Evolutionary conservation across 2,888 invertebrate genomes (phyloP), one percentile per base, ranked within the genome.

Genomic region (Spisula subtruncata): DNA sequence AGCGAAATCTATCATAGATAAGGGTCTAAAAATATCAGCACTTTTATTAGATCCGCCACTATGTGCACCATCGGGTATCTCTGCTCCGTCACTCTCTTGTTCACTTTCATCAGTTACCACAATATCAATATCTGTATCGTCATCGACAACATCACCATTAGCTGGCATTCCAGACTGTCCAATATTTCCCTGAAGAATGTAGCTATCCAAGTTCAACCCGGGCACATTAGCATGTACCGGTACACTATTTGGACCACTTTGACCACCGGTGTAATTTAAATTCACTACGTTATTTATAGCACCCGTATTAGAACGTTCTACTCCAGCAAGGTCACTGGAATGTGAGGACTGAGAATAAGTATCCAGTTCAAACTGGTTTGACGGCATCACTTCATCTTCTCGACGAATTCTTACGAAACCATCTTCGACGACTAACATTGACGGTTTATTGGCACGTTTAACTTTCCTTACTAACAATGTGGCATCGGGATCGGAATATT

Each of bases 371-470:
- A 89, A 93, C 75, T 92, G 93, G 87, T 88, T 92, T 18, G 82
- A 83, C 60, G 90, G 91, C 12, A 81, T n/a, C 75, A 94, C 87
- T 84, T 97, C 97, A 41, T 96, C 98, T 94, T 98, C 97, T 25
- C 98, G 98, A 91, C 98, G 97, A 97, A 98, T 98, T 93, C 99
- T 97, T 20, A 98, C 98, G 97, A 98, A 98, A 8, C 98, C 98
- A 96, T 98, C 98, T 96, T 99, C 98, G 91, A 98, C 98, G n/a
- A 98, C 98, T 92, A 98, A 97, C 98, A 98, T 98, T 93, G 98
- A 97, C 20, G 89, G 90, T 71, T 88, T 89, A 46, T 81, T 79
- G 2, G 81, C 84, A 35, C 83, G 88, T 82, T 90, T 85, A 18
- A 92, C 54, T 71, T 91, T 91, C 54, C 92, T 80, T 14, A 92